Percentiles rank a stretch among this genome's conserved stretches.
These are phyloP conservation scores for Atopsyche davidsoni DNA, from an alignment of 1,140 invertebrate genomes.

Conservation along the genomic window DNA sequence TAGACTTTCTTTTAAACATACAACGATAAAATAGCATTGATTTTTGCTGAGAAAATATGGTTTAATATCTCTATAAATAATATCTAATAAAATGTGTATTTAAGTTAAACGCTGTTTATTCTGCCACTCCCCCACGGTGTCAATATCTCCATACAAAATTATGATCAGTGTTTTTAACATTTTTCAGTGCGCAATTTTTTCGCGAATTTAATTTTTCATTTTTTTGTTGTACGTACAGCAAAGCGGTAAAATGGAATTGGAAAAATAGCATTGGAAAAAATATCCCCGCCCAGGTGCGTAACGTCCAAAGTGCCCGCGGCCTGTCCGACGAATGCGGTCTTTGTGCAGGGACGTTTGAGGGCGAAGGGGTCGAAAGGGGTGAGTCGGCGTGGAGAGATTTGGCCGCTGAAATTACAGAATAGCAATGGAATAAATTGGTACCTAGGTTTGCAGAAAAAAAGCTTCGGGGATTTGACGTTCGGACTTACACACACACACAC, in stretches of 20 bases:
- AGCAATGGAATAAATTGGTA: slow-evolving; percentile 32
- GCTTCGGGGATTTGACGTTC: slow-evolving; percentile 31
- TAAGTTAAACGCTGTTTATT: too few species aligned
- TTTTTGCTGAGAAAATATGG: too few species aligned
- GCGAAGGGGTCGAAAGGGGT: neutral
- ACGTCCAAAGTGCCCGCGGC: slow-evolving; percentile 7
- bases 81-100: too few species aligned
- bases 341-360: neutral
- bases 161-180: slow-evolving; percentile 32
- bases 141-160: slow-evolving; percentile 27
- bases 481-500: slow-evolving; percentile 27
- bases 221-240: slow-evolving; percentile 30
- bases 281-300: slow-evolving; percentile 7
- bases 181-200: slow-evolving; percentile 32
- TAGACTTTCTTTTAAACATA: too few species aligned
- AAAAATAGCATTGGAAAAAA: slow-evolving; percentile 32
- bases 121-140: slow-evolving; percentile 21
- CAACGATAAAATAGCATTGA: too few species aligned
- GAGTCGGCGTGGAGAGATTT: slow-evolving; percentile 20
- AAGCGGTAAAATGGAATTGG: slow-evolving; percentile 32
- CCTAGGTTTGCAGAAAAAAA: slow-evolving; percentile 31
- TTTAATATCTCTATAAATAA: too few species aligned
- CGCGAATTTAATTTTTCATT: slow-evolving; percentile 31
- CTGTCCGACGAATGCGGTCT: neutral
- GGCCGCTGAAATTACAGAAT: slow-evolving; percentile 29